These are phyloP conservation scores for Benthosema pterotum DNA, from an alignment of 2,797 vertebrate genomes.

Conservation along the genomic window DNA sequence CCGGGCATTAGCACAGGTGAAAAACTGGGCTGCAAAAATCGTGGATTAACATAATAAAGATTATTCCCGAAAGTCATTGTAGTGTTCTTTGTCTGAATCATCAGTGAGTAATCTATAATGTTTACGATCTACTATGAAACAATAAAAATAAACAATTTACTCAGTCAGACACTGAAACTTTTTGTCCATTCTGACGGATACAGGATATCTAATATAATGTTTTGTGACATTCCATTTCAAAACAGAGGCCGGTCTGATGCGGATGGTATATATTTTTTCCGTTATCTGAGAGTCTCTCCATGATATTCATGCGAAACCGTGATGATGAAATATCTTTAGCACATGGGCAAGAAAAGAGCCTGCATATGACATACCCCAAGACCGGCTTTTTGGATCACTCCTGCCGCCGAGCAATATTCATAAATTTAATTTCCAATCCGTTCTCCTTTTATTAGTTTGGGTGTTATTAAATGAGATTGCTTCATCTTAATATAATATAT, in stretches of 20 bases:
- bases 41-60: too few relatives aligned
- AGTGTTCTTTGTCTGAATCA: too few relatives aligned
- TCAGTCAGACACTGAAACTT: background rate
- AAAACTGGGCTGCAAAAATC: too few relatives aligned
- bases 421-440: constrained; percentile 99
- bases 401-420: constrained; percentile 97
- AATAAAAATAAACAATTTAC: too few relatives aligned
- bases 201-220: background rate
- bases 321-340: constrained; percentile 47
- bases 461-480: constrained; percentile 99
- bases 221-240: constrained; percentile 14
- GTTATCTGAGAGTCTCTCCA: constrained; percentile 12
- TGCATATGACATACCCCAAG: constrained; percentile 86
- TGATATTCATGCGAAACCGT: constrained; percentile 22
- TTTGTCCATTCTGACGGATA: constrained; percentile 3
- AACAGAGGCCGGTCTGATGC: constrained; percentile 23
- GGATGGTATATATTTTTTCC: constrained; percentile 34
- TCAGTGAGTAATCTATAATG: too few relatives aligned
- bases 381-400: constrained; percentile 88
- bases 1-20: too few relatives aligned
- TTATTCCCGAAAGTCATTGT: too few relatives aligned
- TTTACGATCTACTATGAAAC: too few relatives aligned
- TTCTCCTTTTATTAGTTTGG: constrained; percentile 99
- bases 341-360: constrained; percentile 59
- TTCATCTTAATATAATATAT: constrained; percentile 99